phyloP scores from a whole-genome alignment of 2,113 vertebrate species.

The Otis tarda region DNA sequence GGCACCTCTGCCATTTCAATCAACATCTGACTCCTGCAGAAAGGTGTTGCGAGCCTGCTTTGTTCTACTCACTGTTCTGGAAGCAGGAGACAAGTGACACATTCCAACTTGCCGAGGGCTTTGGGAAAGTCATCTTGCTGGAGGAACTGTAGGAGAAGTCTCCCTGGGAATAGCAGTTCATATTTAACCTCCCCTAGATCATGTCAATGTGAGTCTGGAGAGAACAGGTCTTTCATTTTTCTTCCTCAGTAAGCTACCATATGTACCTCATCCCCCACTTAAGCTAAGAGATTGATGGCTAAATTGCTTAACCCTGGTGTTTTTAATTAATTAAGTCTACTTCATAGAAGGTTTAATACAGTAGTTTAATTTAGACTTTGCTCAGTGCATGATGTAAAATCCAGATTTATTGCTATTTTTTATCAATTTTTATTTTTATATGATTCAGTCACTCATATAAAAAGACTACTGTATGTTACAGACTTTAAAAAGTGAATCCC shows the following conservation, averaged over 20 bases:
- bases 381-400: conserved; percentile 68
- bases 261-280: conserved; percentile 70
- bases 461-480: conserved; percentile 59
- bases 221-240: conserved; percentile 68
- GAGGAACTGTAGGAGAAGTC: conserved; percentile 14
- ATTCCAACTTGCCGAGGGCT: conserved; percentile 27
- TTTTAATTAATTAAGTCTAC: conserved; percentile 80
- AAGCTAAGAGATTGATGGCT: conserved; percentile 71
- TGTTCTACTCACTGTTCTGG: not conserved
- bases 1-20: not conserved
- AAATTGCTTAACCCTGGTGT: conserved; percentile 74
- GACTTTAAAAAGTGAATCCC: conserved; percentile 67
- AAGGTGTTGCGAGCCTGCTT: not conserved
- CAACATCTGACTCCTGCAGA: not conserved
- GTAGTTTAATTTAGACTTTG: conserved; percentile 76
- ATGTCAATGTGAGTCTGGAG: conserved; percentile 55
- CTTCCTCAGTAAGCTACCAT: conserved; percentile 61
- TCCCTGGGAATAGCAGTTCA: conserved; percentile 50
- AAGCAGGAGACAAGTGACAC: conserved; percentile 14
- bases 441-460: conserved; percentile 59
- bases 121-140: conserved; percentile 58
- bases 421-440: conserved; percentile 77
- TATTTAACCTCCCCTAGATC: conserved; percentile 67
- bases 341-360: conserved; percentile 71
- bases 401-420: conserved; percentile 75